A percentile compares a stretch with the other conserved stretches of the same genome.
These are phyloP conservation scores for Scartelaos histophorus DNA, from an alignment of 2,113 vertebrate species.

Conservation along the genomic window DNA sequence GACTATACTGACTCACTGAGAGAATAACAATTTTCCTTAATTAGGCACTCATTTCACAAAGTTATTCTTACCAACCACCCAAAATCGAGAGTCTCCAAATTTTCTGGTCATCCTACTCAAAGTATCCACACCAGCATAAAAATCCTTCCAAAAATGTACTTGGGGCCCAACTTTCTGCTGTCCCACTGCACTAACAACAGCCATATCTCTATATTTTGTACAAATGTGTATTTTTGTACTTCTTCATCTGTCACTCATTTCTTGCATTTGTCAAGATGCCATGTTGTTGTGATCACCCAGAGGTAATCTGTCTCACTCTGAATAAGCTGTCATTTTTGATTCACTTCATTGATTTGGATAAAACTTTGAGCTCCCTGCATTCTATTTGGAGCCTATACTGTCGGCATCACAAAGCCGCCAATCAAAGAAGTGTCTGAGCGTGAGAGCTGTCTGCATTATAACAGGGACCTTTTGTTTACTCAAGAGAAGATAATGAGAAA, in stretches of 20 bases:
- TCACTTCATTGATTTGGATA: not conserved
- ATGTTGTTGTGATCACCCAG: constrained; percentile 1
- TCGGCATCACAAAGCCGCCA: not conserved
- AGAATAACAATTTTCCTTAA: no score
- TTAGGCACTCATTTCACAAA: no score
- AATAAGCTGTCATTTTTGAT: constrained; percentile 9
- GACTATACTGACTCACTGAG: no score
- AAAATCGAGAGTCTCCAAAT: no score
- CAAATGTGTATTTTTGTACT: constrained; percentile 1
- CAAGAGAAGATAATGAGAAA: not conserved
- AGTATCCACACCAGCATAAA: not conserved
- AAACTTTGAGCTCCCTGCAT: not conserved
- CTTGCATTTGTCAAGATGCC: not conserved
- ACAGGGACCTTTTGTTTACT: constrained; percentile 3
- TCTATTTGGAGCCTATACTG: constrained; percentile 2
- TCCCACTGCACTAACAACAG: not conserved
- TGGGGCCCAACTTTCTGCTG: not conserved
- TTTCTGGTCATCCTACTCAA: no score
- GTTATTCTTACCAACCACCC: no score
- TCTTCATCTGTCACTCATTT: constrained; percentile 4
- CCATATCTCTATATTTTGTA: not conserved
- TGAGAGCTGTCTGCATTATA: not conserved
- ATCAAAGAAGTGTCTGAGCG: not conserved
- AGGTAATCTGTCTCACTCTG: constrained; percentile 2
- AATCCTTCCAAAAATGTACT: not conserved